Evolutionary conservation across 2,888 invertebrate species (phyloP), one percentile per base, ranked within the genome.

Genomic region (Liodrosophila aerea): DNA sequence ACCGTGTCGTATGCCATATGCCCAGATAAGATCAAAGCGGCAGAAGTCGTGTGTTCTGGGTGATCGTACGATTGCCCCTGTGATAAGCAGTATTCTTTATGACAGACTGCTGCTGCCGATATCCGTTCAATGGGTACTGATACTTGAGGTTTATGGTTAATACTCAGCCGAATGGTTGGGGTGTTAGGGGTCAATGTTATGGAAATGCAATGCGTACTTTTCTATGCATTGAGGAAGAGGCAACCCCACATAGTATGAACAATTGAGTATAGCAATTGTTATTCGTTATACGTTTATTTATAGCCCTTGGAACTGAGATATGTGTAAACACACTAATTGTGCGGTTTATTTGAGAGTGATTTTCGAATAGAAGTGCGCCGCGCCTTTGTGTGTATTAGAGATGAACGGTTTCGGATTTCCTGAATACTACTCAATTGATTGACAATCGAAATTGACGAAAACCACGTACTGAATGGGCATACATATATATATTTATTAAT

Each of bases 161-260:
- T n/a, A n/a, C n/a, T n/a, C n/a, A n/a, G n/a, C n/a, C n/a, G n/a
- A n/a, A n/a, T n/a, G n/a, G n/a, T n/a, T n/a, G n/a, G 22, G 39
- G 27, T 56, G 52, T 57, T 45, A 52, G 40, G 43, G 61, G 58
- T 74, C 71, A 70, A 62, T 69, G 52, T 58, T 72, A 74, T 72
- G 72, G 72, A 52, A 72, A 72, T 70, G 31, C 39, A 50, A 22
- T 22, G 22, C 44, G 49, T 27, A 12, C 45, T 64, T 54, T n/a
- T 57, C 58, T 73, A 64, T 64, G 52, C 69, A 71, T 69, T 74
- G 33, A 43, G 68, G 33, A 60, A 43, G 5, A 46, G n/a, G 13
- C 13, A 18, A 31, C 37, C 15, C 11, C 16, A 39, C n/a, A 29
- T 8, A 29, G 29, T 8, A 29, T 29, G 29, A 29, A 9, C 7